These are phyloP conservation scores for Erebia epiphron DNA, from an alignment of 2,888 invertebrate species.

Conservation along the genomic window DNA sequence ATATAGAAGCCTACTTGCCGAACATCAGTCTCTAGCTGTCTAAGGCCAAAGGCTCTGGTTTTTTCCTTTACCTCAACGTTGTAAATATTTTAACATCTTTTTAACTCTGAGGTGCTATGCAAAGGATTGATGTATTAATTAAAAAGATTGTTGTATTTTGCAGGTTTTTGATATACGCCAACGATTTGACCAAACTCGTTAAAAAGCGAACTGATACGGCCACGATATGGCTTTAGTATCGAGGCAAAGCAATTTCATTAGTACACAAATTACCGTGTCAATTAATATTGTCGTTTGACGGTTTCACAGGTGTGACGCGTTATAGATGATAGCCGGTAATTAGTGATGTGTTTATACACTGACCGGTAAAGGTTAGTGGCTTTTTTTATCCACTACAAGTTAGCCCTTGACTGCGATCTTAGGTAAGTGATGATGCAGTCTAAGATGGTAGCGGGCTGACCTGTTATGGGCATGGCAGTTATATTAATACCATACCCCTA, in stretches of 20 bases:
- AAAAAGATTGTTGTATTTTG: background rate
- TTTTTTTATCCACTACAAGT: too few species aligned
- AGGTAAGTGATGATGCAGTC: too few species aligned
- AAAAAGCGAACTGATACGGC: conserved; percentile 35
- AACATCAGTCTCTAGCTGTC: too few species aligned
- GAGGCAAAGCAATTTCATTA: conserved; percentile 63
- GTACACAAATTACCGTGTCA: conserved; percentile 66
- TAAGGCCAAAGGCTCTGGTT: too few species aligned
- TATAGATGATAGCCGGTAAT: conserved; percentile 53
- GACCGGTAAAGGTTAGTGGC: background rate
- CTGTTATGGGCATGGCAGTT: too few species aligned
- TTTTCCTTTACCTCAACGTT: too few species aligned
- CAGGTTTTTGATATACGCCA: background rate
- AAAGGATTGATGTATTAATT: too few species aligned
- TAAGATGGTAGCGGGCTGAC: too few species aligned
- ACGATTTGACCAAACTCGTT: conserved; percentile 26
- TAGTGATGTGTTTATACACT: conserved; percentile 44
- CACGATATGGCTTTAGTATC: conserved; percentile 10
- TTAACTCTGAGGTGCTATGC: background rate
- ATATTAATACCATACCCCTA: too few species aligned
- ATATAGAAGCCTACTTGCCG: too few species aligned
- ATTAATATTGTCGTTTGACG: conserved; percentile 71
- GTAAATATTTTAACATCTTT: background rate
- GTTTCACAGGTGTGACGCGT: conserved; percentile 54
- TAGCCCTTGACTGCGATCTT: too few species aligned